Evolutionary conservation across 2,797 vertebrate genomes (phyloP).

Genomic region (Gymnopithys bicolor): DNA sequence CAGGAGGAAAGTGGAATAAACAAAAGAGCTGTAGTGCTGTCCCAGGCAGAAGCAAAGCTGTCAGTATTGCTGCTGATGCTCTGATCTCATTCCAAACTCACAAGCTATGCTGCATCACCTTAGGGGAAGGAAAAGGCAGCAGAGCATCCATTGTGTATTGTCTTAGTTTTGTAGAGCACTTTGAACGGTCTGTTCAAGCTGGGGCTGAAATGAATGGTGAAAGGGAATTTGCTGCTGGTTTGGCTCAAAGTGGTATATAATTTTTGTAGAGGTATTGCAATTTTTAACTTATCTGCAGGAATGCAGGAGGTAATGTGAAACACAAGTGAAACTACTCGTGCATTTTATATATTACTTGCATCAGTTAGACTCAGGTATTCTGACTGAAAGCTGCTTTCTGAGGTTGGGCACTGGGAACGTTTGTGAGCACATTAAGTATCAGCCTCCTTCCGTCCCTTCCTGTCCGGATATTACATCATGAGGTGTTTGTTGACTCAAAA

Average conservation of each 20-base stretch:
- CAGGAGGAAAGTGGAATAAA: background rate
- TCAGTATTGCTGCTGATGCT: background rate
- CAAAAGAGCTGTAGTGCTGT: background rate
- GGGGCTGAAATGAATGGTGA: background rate
- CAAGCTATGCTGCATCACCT: background rate
- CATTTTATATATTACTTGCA: slow-evolving; percentile 36
- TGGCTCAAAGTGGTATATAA: slow-evolving; percentile 13
- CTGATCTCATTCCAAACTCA: slow-evolving; percentile 22
- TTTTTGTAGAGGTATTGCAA: slow-evolving; percentile 36
- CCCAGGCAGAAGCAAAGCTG: background rate
- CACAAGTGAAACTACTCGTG: background rate
- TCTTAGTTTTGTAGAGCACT: slow-evolving; percentile 51
- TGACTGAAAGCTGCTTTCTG: slow-evolving; percentile 63
- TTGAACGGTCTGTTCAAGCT: background rate
- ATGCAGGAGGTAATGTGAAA: slow-evolving; percentile 67
- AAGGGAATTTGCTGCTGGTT: slow-evolving; percentile 52
- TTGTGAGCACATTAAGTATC: background rate
- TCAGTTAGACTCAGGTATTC: slow-evolving; percentile 74
- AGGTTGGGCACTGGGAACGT: slow-evolving; percentile 15
- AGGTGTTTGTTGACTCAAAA: background rate
- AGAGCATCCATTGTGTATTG: background rate
- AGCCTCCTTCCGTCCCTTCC: background rate
- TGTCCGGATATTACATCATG: background rate
- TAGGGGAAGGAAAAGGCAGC: background rate
- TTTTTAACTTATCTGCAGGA: slow-evolving; percentile 61